Conservation (phyloP, 1,140 invertebrate genomes). For the Drosophila pseudoananassae region DNA sequence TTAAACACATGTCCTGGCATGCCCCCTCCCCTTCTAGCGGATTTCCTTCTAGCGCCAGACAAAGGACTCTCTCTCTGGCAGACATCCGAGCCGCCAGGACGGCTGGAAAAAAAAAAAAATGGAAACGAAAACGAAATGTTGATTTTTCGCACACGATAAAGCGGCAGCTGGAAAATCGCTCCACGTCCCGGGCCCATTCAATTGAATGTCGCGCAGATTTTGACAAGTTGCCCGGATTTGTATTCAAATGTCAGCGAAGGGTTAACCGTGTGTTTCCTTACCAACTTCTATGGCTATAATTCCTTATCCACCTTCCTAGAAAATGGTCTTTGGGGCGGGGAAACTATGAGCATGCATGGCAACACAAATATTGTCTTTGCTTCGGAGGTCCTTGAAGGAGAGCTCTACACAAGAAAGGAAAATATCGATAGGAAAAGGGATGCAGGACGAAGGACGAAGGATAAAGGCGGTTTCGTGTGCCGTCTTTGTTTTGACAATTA, state of each 20-base stretch:
- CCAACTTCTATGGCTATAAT: too few species aligned
- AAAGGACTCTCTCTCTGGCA: conserved; percentile 28
- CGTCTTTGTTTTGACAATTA: conserved; percentile 81
- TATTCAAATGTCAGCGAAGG: conserved; percentile 78
- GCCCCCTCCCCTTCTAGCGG: neutral
- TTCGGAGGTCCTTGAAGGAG: conserved; percentile 12
- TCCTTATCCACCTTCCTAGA: conserved; percentile 52
- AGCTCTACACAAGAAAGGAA: too few species aligned
- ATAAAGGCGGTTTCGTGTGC: conserved; percentile 53
- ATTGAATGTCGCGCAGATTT: conserved; percentile 57
- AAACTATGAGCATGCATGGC: neutral
- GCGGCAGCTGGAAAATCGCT: conserved; percentile 73
- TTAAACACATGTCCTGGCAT: conserved; percentile 61
- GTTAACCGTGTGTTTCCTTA: conserved; percentile 54
- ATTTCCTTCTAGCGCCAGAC: conserved; percentile 64
- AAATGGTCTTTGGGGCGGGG: conserved; percentile 23
- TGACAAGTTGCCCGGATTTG: conserved; percentile 70
- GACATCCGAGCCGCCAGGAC: conserved; percentile 51
- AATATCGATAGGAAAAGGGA: too few species aligned
- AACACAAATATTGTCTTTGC: conserved; percentile 50
- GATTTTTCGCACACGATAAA: conserved; percentile 76
- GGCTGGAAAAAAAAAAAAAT: conserved; percentile 21
- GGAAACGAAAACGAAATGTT: conserved; percentile 12
- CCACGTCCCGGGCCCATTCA: conserved; percentile 53
- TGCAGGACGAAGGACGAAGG: conserved; percentile 1